Base-by-base conservation (phyloP, 2,797 vertebrate genomes). In the Sarcoramphus papa region DNA sequence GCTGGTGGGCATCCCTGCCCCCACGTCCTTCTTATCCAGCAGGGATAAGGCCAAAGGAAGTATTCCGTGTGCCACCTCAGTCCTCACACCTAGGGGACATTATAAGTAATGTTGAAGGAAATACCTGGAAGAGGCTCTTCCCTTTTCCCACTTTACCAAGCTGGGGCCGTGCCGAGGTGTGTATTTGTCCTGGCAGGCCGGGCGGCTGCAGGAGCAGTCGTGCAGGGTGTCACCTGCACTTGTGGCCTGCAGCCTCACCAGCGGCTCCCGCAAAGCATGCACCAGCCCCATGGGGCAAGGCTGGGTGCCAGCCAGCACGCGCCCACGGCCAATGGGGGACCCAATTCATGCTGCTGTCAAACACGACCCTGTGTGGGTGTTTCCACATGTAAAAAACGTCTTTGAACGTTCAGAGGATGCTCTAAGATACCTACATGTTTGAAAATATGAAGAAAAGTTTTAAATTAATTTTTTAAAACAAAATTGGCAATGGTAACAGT, bases 11-110 rank as follows among this genome's bases (percentile, higher is more conserved):
- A 24, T 4, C 25, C 25, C 50, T 12, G 23, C 15, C 27, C 10
- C 40, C 22, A 11, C 25, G 5, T 9, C 47, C 4, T 21, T 20
- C 45, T 8, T 37, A 37, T 37, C 37, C 31, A 22, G 54, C 35
- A 23, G 53, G 35, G 28, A 8, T 8, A 16, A 6, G 33, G 23
- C 56, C 77, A 10, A 51, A 31, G 51, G 74, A 28, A 33, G 24
- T 6, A 16, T 12, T 16, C 24, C 4, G 0, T 4, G 3, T 5
- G 67, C 47, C 62, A 22, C 33, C 53, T 9, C 17, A 2, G 30
- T 1, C 40, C 45, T 33, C 4, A 3, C 64, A 67, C 28, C 10
- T 2, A 4, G 7, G 28, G 53, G 18, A 31, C 45, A 2, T 0
- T 1, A 0, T 10, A 27, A 65, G 31, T 4, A 23, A 17, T 1